A percentile compares a stretch with the other conserved stretches of the same genome.
Evolutionary conservation across 2,797 vertebrate genomes (phyloP).

Genomic region (Sebastes itinus): DNA sequence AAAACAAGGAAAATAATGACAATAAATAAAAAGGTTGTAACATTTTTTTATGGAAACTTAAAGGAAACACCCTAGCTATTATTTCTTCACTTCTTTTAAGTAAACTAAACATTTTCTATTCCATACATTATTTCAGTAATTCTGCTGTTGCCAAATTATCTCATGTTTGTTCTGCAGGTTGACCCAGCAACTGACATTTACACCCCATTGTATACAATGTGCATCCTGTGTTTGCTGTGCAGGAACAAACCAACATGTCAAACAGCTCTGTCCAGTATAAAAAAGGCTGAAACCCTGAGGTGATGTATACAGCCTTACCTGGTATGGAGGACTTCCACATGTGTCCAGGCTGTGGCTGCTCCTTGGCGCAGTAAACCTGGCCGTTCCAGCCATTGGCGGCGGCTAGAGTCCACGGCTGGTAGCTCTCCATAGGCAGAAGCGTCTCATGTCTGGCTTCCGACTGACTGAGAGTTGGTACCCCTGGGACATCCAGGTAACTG

Average conservation of each 20-base stretch:
- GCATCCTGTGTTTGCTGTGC: background rate
- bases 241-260: background rate
- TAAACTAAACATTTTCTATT: background rate
- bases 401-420: slow-evolving; percentile 93
- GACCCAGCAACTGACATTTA: background rate
- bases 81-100: background rate
- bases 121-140: background rate
- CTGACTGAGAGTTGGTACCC: slow-evolving; percentile 90
- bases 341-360: slow-evolving; percentile 92
- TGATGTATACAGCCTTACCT: slow-evolving; percentile 80
- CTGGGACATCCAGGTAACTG: slow-evolving; percentile 96
- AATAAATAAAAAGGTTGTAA: too few relatives aligned
- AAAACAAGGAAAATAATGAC: too few relatives aligned
- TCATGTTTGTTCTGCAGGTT: background rate
- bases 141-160: background rate
- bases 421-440: slow-evolving; percentile 93
- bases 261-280: background rate
- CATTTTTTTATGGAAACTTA: too few relatives aligned
- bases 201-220: background rate
- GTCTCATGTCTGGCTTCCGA: slow-evolving; percentile 94
- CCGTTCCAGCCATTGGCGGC: slow-evolving; percentile 94
- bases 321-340: slow-evolving; percentile 96
- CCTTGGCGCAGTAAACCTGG: slow-evolving; percentile 96
- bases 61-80: background rate
- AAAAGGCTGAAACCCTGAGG: background rate